Base-by-base conservation (phyloP, 1,140 invertebrate genomes). In the Trinorchestia longiramus region DNA sequence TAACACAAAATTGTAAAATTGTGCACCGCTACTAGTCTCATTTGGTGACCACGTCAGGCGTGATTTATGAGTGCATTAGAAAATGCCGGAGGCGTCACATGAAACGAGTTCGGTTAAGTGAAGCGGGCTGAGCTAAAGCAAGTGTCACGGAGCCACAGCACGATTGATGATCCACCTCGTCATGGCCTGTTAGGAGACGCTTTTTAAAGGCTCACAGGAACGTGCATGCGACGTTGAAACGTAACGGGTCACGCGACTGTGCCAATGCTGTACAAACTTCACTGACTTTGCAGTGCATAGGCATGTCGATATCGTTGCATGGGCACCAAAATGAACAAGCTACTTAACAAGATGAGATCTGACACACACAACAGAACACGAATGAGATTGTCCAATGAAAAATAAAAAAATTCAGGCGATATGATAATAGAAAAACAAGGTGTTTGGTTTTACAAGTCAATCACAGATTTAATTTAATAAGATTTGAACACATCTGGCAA, bases 51-150 rank as follows among this genome's bases (percentile, higher is more conserved):
- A 90, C 28, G 88, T 90, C 88, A 47, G 92, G 44, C 92, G 44
- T 94, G 92, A 94, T 94, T 94, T 94, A 94, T 94, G 44, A 11
- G 3, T 94, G 40, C 44, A 94, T 94, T 47, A 94, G 92, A 47
- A 23, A 45, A 40, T 47, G 92, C 43, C 92, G 40, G 92, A 43
- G 41, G 43, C 43, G 92, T 44, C 43, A 0, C 44, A 45, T 94
- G 43, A 94, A 94, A 91, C 45, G 92, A 94, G 41, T 94, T 94
- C 92, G 43, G 23, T 44, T 8, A 45, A 94, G 92, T 94, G 92
- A 94, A 94, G 92, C 92, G 88, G n/a, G 92, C 36, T 47, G 6
- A 45, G 43, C 44, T 43, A 94, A 94, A 94, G 43, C 92, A 47
- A 94, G 92, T 94, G 43, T 45, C 44, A 47, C 40, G 3, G 92